phyloP scores from a whole-genome alignment of 1,140 invertebrate genomes.

The Leptinotarsa texana region DNA sequence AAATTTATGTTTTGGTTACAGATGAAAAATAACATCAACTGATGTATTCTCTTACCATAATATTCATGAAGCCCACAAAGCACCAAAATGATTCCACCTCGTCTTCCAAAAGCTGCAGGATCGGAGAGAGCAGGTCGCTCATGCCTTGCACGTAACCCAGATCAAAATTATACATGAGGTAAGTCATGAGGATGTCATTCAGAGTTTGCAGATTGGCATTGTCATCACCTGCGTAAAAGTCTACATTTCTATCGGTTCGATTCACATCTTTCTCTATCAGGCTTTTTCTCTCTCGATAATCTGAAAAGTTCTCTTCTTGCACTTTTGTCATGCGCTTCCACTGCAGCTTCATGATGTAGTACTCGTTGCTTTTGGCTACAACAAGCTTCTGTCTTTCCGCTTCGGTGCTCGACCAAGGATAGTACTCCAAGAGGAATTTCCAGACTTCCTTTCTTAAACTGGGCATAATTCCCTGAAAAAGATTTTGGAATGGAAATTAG shows the following conservation, averaged over 20 bases:
- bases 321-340: constrained; percentile 88
- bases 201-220: constrained; percentile 86
- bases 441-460: constrained; percentile 84
- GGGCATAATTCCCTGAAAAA: constrained; percentile 61
- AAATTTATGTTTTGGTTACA: too few species aligned
- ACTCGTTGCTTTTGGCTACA: constrained; percentile 80
- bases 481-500: too few species aligned
- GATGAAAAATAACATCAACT: not conserved
- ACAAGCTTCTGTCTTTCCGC: constrained; percentile 70
- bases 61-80: constrained; percentile 98
- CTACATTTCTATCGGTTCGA: constrained; percentile 90
- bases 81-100: constrained; percentile 99
- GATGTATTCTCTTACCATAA: constrained; percentile 69
- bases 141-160: constrained; percentile 95
- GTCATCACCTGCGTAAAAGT: constrained; percentile 89
- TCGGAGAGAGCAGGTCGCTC: constrained; percentile 94
- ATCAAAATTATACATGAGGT: constrained; percentile 99
- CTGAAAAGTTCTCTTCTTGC: constrained; percentile 88
- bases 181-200: constrained; percentile 95
- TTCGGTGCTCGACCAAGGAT: constrained; percentile 80
- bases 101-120: constrained; percentile 86
- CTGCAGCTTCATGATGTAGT: constrained; percentile 95
- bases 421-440: constrained; percentile 93
- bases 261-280: constrained; percentile 97
- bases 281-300: constrained; percentile 89